Evolutionary conservation across 1,140 invertebrate species (phyloP), one percentile per base, ranked within the genome.

Genomic region (Grapholita molesta): DNA sequence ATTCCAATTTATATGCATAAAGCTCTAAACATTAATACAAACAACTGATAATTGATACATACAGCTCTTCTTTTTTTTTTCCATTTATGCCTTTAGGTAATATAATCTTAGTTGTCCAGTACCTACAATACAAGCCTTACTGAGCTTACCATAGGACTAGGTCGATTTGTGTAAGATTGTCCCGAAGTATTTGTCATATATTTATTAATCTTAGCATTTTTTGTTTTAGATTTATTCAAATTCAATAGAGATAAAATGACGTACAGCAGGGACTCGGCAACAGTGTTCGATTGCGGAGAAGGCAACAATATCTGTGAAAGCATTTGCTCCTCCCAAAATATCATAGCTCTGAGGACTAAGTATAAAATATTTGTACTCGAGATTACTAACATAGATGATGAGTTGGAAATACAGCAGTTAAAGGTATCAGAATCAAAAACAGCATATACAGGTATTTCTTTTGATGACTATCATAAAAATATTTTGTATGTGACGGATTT

Each of bases 401-500:
- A 69, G 8, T 61, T 86, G 24, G 64, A 71, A 25, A 73, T 91
- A 61, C 77, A 85, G 12, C 79, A 77, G 71, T 53, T 89, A 0
- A 86, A 86, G 70, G 70, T 72, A 66, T 74, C 83, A n/a, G 74
- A 83, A 42, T 87, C 84, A 5, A 77, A 84, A 24, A 25, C 83
- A 15, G 79, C 83, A 1, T 90, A 82, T 65, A 89, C 85, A 0
- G 74, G 85, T 25, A 84, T 91, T 67, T 77, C 82, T n/a, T 90
- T 90, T 79, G 89, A 91, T 66, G 75, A 72, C 21, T 76, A 78
- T 68, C 88, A 91, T 67, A 87, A 79, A 64, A 88, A 90, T 64
- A 89, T 91, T 42, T 66, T 89, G 7, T 89, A 90, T 79, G 74
- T 84, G 0, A 86, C 83, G 55, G 79, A 75, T 48, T 67, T 91